A percentile compares a stretch with the other conserved stretches of the same genome.
Conservation (phyloP, 64 coral and sea anemone genomes). For the Platygyra sinensis region DNA sequence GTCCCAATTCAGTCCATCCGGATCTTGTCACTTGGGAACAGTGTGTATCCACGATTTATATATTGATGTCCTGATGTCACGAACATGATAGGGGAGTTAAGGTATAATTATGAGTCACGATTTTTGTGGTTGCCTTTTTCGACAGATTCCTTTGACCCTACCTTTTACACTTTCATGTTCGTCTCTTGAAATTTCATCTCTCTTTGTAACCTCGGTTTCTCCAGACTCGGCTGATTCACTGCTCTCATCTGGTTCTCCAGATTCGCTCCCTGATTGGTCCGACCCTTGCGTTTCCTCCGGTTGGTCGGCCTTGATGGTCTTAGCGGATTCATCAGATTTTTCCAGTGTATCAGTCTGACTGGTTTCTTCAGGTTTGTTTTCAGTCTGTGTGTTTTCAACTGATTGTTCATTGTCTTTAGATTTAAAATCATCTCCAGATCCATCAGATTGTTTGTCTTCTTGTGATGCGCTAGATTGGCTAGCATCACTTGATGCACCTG, state of each 20-base stretch:
- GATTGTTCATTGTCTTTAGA: background rate
- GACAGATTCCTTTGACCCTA: background rate
- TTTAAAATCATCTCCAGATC: too few relatives aligned
- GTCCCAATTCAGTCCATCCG: too few relatives aligned
- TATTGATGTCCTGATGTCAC: too few relatives aligned
- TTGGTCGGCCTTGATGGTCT: background rate
- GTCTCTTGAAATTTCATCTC: constrained; percentile 39
- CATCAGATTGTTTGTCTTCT: background rate
- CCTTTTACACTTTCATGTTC: background rate
- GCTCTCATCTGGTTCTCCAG: background rate
- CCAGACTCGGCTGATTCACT: constrained; percentile 1
- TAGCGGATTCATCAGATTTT: background rate
- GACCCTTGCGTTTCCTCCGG: background rate
- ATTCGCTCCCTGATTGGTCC: constrained; percentile 16
- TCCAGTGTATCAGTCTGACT: background rate
- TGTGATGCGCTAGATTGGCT: background rate
- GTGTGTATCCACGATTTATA: too few relatives aligned
- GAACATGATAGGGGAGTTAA: too few relatives aligned
- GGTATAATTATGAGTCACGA: too few relatives aligned
- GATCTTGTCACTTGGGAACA: too few relatives aligned
- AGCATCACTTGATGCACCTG: background rate
- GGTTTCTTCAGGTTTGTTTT: background rate
- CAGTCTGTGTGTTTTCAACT: background rate
- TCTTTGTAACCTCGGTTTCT: constrained; percentile 7
- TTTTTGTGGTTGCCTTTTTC: too few relatives aligned